phyloP scores from a whole-genome alignment of 2,113 vertebrate genomes.

The Condylura cristata region DNA sequence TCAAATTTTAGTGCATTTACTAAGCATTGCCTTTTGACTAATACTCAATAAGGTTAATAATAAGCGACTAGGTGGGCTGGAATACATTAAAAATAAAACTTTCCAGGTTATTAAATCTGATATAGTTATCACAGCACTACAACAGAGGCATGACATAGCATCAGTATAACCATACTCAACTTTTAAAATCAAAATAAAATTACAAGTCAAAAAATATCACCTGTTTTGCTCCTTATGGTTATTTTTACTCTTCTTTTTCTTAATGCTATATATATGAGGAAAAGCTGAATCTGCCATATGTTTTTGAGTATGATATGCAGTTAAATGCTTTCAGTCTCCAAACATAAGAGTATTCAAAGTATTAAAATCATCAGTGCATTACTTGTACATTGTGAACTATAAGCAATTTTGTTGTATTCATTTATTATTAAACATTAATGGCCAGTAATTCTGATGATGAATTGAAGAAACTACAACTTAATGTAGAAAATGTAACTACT shows the following conservation, averaged over 20 bases:
- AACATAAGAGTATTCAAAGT: neutral
- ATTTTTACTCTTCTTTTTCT: neutral
- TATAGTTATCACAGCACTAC: neutral
- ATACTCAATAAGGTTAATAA: neutral
- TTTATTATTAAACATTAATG: constrained; percentile 59
- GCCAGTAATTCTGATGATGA: constrained; percentile 56
- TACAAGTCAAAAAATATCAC: neutral
- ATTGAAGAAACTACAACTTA: constrained; percentile 12
- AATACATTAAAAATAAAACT: neutral
- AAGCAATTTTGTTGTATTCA: neutral
- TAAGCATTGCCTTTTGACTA: neutral
- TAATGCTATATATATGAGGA: neutral
- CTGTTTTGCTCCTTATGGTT: neutral
- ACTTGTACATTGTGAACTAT: neutral
- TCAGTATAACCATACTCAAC: neutral
- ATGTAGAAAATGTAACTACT: constrained; percentile 44
- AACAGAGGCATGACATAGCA: neutral
- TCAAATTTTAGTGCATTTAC: neutral
- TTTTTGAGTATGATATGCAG: neutral
- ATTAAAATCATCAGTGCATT: constrained; percentile 26
- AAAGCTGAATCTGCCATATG: neutral
- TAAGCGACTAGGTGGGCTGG: neutral
- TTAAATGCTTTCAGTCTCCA: neutral
- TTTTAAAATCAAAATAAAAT: neutral
- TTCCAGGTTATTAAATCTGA: neutral